These are phyloP conservation scores for Notodonta ziczac DNA, from an alignment of 2,888 invertebrate genomes.

Conservation along the genomic window DNA sequence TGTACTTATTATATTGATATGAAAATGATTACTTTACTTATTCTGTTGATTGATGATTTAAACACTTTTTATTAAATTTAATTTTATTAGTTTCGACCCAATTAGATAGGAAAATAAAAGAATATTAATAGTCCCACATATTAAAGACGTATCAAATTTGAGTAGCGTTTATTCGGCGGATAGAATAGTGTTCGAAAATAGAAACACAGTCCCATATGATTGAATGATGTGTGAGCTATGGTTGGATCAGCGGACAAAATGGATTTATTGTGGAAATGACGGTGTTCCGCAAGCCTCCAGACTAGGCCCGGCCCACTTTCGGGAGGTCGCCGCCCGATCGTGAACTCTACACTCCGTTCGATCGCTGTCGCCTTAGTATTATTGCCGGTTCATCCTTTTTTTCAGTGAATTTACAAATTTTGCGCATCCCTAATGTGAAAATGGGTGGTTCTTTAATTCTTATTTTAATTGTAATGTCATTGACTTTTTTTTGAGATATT, in stretches of 20 bases:
- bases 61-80: too few species aligned
- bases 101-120: too few species aligned
- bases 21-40: too few species aligned
- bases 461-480: too few species aligned
- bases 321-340: conserved; percentile 78
- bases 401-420: background rate
- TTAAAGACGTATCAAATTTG: too few species aligned
- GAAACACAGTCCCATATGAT: background rate
- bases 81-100: too few species aligned
- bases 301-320: conserved; percentile 72
- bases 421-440: background rate
- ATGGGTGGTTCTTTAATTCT: too few species aligned
- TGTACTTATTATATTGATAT: too few species aligned
- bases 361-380: conserved; percentile 49
- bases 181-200: background rate
- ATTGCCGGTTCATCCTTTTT: conserved; percentile 33
- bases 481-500: too few species aligned
- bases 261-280: conserved; percentile 48
- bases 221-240: conserved; percentile 20
- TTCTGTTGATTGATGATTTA: too few species aligned
- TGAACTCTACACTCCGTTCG: conserved; percentile 72
- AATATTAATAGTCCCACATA: too few species aligned
- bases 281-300: conserved; percentile 56
- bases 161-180: too few species aligned
- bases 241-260: conserved; percentile 33